Conservation (phyloP, 2,888 invertebrate genomes). For the Lacanobia oleracea region DNA sequence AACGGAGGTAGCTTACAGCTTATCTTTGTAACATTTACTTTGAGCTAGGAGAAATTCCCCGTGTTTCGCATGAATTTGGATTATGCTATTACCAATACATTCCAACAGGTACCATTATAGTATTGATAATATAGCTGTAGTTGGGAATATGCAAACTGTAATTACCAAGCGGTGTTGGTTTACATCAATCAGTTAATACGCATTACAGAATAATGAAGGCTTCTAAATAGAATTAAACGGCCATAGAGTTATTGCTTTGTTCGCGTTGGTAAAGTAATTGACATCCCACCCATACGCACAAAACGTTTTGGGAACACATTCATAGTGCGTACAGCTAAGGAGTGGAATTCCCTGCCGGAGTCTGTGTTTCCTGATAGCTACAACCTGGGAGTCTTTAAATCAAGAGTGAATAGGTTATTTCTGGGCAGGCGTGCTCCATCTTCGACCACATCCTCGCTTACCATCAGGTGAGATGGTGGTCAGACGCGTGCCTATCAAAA, state of each 20-base stretch:
- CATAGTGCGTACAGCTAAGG: too few species aligned
- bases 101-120: slow-evolving; percentile 4
- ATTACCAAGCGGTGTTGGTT: slow-evolving; percentile 15
- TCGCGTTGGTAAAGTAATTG: too few species aligned
- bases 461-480: too few species aligned
- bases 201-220: neutral
- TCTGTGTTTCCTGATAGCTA: too few species aligned
- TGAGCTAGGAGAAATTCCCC: slow-evolving; percentile 12
- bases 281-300: too few species aligned
- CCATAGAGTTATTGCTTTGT: neutral
- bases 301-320: too few species aligned
- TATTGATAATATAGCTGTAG: neutral
- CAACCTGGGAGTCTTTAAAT: too few species aligned
- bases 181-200: neutral
- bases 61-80: slow-evolving; percentile 20
- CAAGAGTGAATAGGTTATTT: too few species aligned
- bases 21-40: neutral
- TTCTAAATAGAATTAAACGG: neutral
- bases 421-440: too few species aligned
- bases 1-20: neutral
- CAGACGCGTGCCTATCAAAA: too few species aligned
- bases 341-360: too few species aligned
- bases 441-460: too few species aligned
- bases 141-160: neutral
- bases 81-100: slow-evolving; percentile 20